These are phyloP conservation scores for Melanocharis versteri DNA, from an alignment of 2,113 vertebrate species.

Conservation along the genomic window DNA sequence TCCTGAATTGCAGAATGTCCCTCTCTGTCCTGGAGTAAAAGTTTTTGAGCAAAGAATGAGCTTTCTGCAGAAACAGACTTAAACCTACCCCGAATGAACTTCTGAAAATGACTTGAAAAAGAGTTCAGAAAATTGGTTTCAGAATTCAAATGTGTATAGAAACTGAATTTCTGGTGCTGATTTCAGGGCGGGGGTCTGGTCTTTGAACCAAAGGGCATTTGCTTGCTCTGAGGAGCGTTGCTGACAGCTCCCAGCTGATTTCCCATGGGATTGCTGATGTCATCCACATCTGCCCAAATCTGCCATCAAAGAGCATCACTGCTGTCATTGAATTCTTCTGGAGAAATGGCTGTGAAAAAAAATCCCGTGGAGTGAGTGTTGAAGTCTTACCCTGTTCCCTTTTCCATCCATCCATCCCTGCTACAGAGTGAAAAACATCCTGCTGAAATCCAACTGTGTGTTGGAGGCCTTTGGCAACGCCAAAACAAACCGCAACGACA, in stretches of 20 bases:
- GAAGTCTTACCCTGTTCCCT: not conserved
- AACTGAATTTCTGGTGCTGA: not conserved
- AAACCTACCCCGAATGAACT: rapidly evolving
- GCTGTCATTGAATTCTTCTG: not conserved
- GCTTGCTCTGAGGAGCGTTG: not conserved
- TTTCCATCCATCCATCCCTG: not conserved
- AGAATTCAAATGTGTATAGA: not conserved
- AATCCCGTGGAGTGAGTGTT: rapidly evolving
- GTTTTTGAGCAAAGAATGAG: not conserved
- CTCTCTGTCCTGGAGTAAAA: not conserved
- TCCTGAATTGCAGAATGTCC: not conserved
- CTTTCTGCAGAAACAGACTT: not conserved
- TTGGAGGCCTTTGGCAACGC: slow-evolving; percentile 97
- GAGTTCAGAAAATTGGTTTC: not conserved
- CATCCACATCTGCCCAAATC: not conserved
- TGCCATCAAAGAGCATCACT: not conserved
- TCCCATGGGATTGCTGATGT: not conserved
- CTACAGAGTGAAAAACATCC: slow-evolving; percentile 93
- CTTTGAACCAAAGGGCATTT: not conserved
- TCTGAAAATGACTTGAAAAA: not conserved
- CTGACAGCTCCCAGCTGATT: not conserved
- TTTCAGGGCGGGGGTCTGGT: not conserved
- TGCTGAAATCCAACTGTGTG: slow-evolving; percentile 97
- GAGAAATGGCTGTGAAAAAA: not conserved
- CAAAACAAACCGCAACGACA: slow-evolving; percentile 98